Evolutionary conservation across 2,888 invertebrate genomes (phyloP), one percentile per base, ranked within the genome.

Genomic region (Eugnorisma glareosa): DNA sequence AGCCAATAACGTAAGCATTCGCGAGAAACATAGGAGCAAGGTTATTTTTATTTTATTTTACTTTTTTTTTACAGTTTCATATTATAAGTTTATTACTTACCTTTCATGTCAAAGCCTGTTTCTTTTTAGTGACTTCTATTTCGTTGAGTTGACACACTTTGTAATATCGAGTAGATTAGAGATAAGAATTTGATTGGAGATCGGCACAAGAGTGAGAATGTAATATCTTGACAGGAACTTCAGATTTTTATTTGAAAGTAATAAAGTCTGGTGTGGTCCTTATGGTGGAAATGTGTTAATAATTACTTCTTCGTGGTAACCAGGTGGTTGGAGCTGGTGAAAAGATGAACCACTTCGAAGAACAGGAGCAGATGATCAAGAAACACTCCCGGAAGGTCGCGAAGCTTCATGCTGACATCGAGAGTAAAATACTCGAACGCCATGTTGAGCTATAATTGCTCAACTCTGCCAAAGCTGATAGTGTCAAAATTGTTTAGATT

Each of bases 301-400:
- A 1, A 18, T 51, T 63, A 15, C 1, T 35, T 82, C 35, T 37
- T 45, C 24, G 0, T 64, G 45, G 28, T 57, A 21, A 59, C 40
- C 88, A 97, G 97, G 92, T 97, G 79, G 97, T 97, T 77, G 97
- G 97, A 66, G 95, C 97, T 11, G 97, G 97, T 48, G 97, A 97
- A 82, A 98, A 98, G 93, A 94, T 97, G 79, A 97, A 97, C 86
- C 97, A 97, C 73, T 97, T 97, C 88, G 97, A 97, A 68, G 96
- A 98, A 75, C 97, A 98, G 94, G 97, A 98, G 89, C 98, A 98
- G 88, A 97, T 97, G 89, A 98, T 99, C 69, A 98, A 98, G 93
- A 98, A 99, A 89, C 98, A 98, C 93, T 97, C 98, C 7, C 97
- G 98, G 83, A 98, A 98, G 93, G 98, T 99, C 0, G 98, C 99